Conservation (phyloP, 2,113 vertebrate species). For the Hippocampus guttulatus region DNA sequence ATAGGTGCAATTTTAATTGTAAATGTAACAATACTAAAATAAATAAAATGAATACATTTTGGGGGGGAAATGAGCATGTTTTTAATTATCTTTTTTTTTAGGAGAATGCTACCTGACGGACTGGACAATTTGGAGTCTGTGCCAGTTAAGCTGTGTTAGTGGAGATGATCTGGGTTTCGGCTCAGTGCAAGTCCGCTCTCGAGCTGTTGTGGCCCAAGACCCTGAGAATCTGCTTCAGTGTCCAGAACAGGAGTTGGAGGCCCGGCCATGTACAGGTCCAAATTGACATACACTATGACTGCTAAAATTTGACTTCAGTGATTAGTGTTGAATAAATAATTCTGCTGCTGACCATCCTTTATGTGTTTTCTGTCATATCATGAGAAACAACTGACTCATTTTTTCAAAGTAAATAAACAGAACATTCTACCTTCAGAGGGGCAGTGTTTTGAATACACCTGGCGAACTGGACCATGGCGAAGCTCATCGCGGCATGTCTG, state of each 20-base stretch:
- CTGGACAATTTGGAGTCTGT: conserved; percentile 91
- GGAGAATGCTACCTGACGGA: conserved; percentile 95
- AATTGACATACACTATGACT: background rate
- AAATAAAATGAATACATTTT: background rate
- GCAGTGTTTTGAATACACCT: conserved; percentile 89
- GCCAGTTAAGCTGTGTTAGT: conserved; percentile 88
- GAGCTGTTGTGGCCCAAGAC: conserved; percentile 87
- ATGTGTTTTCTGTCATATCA: background rate
- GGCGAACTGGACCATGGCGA: conserved; percentile 86
- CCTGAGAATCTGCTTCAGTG: conserved; percentile 90
- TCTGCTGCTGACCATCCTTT: background rate
- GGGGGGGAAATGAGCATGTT: background rate
- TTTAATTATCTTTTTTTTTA: background rate
- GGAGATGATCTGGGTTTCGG: conserved; percentile 88
- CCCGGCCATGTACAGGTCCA: conserved; percentile 85
- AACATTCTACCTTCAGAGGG: conserved; percentile 73
- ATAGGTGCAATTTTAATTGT: too few species aligned
- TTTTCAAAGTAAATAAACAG: background rate
- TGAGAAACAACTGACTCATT: too few species aligned
- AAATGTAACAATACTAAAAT: background rate
- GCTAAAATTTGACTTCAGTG: background rate
- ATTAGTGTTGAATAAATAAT: background rate
- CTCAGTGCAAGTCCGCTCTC: conserved; percentile 88
- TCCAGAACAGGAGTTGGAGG: conserved; percentile 89
- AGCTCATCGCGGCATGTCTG: conserved; percentile 86